phyloP scores from a whole-genome alignment of 2,888 invertebrate genomes.

The Eustalomyia histrio region DNA sequence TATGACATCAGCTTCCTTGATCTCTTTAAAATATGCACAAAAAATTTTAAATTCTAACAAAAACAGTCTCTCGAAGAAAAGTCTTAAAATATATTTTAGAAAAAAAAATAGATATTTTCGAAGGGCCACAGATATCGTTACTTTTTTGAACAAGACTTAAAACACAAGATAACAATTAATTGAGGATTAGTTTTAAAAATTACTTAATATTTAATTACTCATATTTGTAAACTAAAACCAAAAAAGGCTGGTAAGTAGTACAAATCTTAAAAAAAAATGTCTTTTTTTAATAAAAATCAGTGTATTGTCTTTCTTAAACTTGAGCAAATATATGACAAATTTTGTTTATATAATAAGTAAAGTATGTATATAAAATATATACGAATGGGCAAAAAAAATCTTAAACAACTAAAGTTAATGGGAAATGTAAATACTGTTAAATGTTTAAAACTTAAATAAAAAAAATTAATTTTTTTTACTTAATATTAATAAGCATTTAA shows the following conservation, averaged over 20 bases:
- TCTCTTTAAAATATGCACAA: no score
- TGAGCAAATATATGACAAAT: constrained; percentile 47
- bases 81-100: no score
- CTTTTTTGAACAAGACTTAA: constrained; percentile 51
- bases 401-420: constrained; percentile 11
- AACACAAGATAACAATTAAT: constrained; percentile 63
- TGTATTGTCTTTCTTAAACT: constrained; percentile 31
- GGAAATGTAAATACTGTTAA: constrained; percentile 51
- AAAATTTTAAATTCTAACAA: no score
- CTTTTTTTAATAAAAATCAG: constrained; percentile 31
- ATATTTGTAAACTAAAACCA: constrained; percentile 19
- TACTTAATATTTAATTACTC: constrained; percentile 13
- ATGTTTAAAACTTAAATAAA: constrained; percentile 27
- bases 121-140: background rate
- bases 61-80: no score
- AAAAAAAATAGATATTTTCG: no score
- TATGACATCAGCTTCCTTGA: no score
- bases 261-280: constrained; percentile 29
- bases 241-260: constrained; percentile 17
- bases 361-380: background rate
- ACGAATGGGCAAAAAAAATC: background rate
- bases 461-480: constrained; percentile 2
- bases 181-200: constrained; percentile 39
- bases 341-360: constrained; percentile 2
- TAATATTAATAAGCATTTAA: constrained; percentile 46